phyloP scores from a whole-genome alignment of 2,888 invertebrate genomes.

The Amphipoea oculea region DNA sequence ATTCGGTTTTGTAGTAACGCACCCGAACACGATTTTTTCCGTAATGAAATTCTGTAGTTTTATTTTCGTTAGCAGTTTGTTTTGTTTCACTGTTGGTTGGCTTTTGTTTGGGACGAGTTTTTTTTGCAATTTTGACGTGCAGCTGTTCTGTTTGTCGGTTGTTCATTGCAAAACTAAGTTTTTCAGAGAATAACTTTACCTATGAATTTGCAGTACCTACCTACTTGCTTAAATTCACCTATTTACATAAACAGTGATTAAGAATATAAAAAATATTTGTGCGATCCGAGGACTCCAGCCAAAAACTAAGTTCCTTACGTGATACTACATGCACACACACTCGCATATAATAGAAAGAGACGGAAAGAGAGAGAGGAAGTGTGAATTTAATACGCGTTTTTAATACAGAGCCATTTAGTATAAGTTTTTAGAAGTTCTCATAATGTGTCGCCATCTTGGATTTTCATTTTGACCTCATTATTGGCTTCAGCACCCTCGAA shows the following conservation, averaged over 20 bases:
- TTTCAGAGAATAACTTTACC: background rate
- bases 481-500: too few species aligned
- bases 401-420: too few species aligned
- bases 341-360: too few species aligned
- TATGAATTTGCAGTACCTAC: background rate
- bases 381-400: too few species aligned
- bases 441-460: too few species aligned
- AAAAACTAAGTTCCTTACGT: too few species aligned
- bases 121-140: constrained; percentile 30
- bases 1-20: constrained; percentile 51
- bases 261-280: background rate
- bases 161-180: background rate
- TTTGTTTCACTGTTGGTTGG: constrained; percentile 25
- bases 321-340: too few species aligned
- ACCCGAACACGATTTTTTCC: constrained; percentile 40
- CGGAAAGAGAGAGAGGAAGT: too few species aligned
- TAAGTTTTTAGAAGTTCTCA: too few species aligned
- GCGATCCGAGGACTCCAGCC: too few species aligned
- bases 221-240: background rate
- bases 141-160: constrained; percentile 3
- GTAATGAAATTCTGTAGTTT: constrained; percentile 44
- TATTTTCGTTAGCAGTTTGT: constrained; percentile 38
- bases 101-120: constrained; percentile 20
- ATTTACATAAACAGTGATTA: background rate
- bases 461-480: too few species aligned